Percentiles rank a stretch among this genome's conserved stretches.
Evolutionary conservation across 2,113 vertebrate genomes (phyloP).

Genomic region (Murina feae): DNA sequence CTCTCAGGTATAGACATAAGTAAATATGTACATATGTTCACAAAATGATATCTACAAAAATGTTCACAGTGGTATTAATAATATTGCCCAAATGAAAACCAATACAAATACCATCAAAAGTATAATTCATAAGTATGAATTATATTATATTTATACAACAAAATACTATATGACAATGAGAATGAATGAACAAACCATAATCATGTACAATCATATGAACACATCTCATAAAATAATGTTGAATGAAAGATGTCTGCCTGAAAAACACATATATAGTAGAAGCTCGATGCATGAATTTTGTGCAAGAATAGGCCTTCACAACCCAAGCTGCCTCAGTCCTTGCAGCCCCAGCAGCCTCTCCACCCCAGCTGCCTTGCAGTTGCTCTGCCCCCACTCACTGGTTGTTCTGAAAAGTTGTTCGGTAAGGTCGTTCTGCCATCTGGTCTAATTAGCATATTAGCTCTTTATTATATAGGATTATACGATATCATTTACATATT

Average conservation of each 20-base stretch:
- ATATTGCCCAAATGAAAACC: not conserved
- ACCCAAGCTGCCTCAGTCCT: too few species aligned
- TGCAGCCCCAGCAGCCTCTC: too few species aligned
- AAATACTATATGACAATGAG: not conserved
- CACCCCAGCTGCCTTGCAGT: too few species aligned
- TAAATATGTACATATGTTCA: not conserved
- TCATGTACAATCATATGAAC: not conserved
- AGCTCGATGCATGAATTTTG: too few species aligned
- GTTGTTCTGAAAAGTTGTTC: too few species aligned
- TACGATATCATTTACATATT: not conserved
- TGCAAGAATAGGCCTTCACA: too few species aligned
- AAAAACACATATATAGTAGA: not conserved
- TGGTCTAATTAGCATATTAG: too few species aligned
- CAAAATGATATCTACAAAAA: not conserved
- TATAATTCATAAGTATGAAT: not conserved
- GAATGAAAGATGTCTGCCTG: not conserved
- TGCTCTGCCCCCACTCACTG: too few species aligned
- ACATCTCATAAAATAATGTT: not conserved
- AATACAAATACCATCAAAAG: not conserved
- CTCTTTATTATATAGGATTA: too few species aligned
- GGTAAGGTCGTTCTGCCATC: too few species aligned
- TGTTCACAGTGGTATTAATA: not conserved
- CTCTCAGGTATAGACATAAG: not conserved
- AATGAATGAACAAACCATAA: not conserved
- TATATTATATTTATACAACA: not conserved